Percentiles rank a stretch among this genome's conserved stretches.
Evolutionary conservation across 1,140 invertebrate genomes (phyloP).

Genomic region (Aphidius ervi): DNA sequence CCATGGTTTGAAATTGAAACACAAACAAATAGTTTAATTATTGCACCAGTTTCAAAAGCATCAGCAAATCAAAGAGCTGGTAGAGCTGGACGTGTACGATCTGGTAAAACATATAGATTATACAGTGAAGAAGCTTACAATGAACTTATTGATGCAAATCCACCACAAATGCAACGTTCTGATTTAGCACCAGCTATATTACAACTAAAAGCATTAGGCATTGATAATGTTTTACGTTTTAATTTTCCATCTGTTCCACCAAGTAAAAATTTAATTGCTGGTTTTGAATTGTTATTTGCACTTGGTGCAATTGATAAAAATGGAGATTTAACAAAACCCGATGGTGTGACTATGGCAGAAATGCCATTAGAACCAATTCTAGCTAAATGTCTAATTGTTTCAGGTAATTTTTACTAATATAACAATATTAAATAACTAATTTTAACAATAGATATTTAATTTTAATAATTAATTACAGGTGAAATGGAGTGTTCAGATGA

Average conservation of each 20-base stretch:
- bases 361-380: constrained; percentile 85
- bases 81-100: constrained; percentile 77
- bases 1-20: constrained; percentile 83
- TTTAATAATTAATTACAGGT: constrained; percentile 45
- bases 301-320: constrained; percentile 76
- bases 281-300: constrained; percentile 86
- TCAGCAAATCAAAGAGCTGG: constrained; percentile 90
- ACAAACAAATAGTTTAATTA: constrained; percentile 79
- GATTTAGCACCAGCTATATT: constrained; percentile 83
- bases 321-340: constrained; percentile 74
- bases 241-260: constrained; percentile 86
- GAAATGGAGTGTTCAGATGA: constrained; percentile 86
- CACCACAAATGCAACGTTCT: constrained; percentile 90
- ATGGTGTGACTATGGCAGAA: constrained; percentile 87
- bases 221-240: constrained; percentile 83
- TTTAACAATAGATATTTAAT: constrained; percentile 4
- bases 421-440: not conserved
- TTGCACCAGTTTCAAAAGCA: constrained; percentile 82
- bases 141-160: constrained; percentile 65
- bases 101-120: constrained; percentile 80
- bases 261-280: constrained; percentile 79
- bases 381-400: constrained; percentile 80
- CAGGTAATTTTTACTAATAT: constrained; percentile 54
- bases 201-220: constrained; percentile 92
- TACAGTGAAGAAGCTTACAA: constrained; percentile 77